A percentile compares a stretch with the other conserved stretches of the same genome.
Evolutionary conservation across 1,140 invertebrate species (phyloP).

Genomic region (Eupeodes corollae): DNA sequence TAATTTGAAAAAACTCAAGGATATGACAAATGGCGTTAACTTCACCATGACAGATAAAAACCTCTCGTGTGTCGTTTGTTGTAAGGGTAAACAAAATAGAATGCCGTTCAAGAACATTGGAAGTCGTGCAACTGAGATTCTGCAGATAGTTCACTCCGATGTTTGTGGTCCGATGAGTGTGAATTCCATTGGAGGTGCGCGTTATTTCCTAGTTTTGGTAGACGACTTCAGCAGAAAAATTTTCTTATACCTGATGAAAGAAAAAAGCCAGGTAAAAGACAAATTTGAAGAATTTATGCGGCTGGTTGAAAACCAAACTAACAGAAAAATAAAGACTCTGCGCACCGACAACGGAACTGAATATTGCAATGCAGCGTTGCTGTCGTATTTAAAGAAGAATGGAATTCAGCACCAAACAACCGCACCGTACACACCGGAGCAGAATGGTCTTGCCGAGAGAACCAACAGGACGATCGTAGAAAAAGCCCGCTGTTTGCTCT

Average conservation of each 20-base stretch:
- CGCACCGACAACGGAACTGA: slow-evolving; percentile 25
- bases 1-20: too few relatives aligned
- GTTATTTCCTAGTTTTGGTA: slow-evolving; percentile 29
- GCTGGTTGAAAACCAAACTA: slow-evolving; percentile 3
- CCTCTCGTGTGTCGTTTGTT: neutral
- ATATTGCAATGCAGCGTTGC: slow-evolving; percentile 11
- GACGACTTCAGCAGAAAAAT: slow-evolving; percentile 14
- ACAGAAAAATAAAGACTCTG: slow-evolving; percentile 19
- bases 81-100: neutral
- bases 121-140: slow-evolving; percentile 9
- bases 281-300: slow-evolving; percentile 7
- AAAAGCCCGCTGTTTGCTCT: slow-evolving; percentile 14
- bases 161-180: slow-evolving; percentile 27
- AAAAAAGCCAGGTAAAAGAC: neutral
- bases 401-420: slow-evolving; percentile 14
- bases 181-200: slow-evolving; percentile 16
- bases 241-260: neutral
- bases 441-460: slow-evolving; percentile 29
- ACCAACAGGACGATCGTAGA: slow-evolving; percentile 22
- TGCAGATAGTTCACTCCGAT: slow-evolving; percentile 25
- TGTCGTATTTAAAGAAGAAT: slow-evolving; percentile 3
- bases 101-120: neutral
- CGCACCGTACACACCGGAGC: slow-evolving; percentile 22
- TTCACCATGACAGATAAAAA: too few relatives aligned
- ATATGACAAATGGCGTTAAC: too few relatives aligned